Conservation (phyloP, 2,888 invertebrate genomes). For the Pegoplata infirma region DNA sequence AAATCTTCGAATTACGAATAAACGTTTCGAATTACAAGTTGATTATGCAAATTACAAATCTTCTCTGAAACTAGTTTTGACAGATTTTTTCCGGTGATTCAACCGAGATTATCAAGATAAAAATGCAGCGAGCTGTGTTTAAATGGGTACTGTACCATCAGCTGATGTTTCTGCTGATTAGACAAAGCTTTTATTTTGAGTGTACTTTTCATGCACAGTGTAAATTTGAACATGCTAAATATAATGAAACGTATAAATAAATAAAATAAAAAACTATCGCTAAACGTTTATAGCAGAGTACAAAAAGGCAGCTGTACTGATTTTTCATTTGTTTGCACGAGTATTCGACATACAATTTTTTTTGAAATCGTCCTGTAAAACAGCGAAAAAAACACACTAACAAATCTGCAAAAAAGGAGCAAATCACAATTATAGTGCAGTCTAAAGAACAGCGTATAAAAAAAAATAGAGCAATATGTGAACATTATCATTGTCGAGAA, state of each 20-base stretch:
- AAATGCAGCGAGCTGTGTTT: too few relatives aligned
- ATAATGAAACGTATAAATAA: conserved; percentile 2
- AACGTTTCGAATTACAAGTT: too few relatives aligned
- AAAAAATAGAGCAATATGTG: conserved; percentile 54
- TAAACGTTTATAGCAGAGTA: conserved; percentile 1
- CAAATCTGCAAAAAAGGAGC: conserved; percentile 44
- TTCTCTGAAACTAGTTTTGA: too few relatives aligned
- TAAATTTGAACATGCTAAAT: not conserved
- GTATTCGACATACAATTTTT: not conserved
- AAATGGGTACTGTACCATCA: too few relatives aligned
- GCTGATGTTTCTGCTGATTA: too few relatives aligned
- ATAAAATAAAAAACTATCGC: conserved; percentile 26
- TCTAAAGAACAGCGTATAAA: conserved; percentile 20
- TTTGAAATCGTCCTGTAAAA: not conserved
- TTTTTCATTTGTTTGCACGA: conserved; percentile 1
- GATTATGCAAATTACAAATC: too few relatives aligned
- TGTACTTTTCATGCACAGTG: too few relatives aligned
- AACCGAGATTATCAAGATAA: too few relatives aligned
- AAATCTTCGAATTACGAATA: too few relatives aligned
- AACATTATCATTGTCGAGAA: conserved; percentile 23
- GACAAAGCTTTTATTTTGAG: too few relatives aligned
- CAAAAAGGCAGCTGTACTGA: conserved; percentile 41
- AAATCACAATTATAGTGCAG: conserved; percentile 50
- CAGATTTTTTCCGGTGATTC: too few relatives aligned
- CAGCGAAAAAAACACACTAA: conserved; percentile 25